Conservation (phyloP, 2,888 invertebrate species). For the Hipparchia semele region DNA sequence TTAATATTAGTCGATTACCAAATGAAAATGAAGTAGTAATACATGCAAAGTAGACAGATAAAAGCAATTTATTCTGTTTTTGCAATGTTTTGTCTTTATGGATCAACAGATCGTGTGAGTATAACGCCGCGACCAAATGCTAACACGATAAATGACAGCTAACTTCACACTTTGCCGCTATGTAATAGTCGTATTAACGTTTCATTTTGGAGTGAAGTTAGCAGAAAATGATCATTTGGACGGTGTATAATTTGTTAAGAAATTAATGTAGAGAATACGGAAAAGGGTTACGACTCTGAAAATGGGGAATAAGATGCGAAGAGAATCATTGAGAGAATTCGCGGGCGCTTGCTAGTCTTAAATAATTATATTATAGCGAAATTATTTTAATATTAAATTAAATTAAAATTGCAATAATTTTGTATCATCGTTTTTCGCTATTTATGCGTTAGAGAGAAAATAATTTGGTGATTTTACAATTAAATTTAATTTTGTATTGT, state of each 20-base stretch:
- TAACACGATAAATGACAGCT: no score
- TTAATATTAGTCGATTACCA: background rate
- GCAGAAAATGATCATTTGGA: background rate
- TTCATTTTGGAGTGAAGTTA: no score
- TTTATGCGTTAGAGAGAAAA: constrained; percentile 11
- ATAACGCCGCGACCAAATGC: no score
- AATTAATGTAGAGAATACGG: background rate
- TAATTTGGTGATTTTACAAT: background rate
- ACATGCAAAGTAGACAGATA: no score
- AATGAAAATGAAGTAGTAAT: background rate
- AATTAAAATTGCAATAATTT: constrained; percentile 16
- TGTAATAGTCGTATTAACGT: no score
- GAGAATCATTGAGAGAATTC: background rate
- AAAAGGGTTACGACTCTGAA: no score
- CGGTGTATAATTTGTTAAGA: background rate
- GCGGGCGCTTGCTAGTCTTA: constrained; percentile 9
- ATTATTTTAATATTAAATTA: constrained; percentile 10
- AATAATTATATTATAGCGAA: background rate
- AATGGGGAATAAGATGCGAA: background rate
- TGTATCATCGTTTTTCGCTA: background rate
- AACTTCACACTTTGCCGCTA: no score
- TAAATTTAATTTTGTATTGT: constrained; percentile 22
- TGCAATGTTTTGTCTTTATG: no score
- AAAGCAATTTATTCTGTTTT: no score
- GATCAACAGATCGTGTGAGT: no score